Evolutionary conservation across 1,140 invertebrate species (phyloP), one percentile per base, ranked within the genome.

Genomic region (Steinernema khuongi): DNA sequence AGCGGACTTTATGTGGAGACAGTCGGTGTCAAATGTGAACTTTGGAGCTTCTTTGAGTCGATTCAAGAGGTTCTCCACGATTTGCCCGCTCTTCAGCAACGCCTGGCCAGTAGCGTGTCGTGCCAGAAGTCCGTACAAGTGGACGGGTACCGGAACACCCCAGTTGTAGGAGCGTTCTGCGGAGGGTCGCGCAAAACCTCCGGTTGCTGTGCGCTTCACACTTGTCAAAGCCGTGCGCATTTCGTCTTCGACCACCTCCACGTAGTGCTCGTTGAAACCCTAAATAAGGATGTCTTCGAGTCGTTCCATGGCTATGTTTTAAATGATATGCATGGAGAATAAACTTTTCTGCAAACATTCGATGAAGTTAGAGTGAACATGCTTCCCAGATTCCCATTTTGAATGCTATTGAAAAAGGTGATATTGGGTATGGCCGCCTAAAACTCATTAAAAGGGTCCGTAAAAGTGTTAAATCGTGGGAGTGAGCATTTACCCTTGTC

Each of bases 161-260:
- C 36, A 69, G 36, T 33, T 14, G 22, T 31, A 72, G 18, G 2
- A 50, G 41, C 32, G 44, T 75, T 75, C 74, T 36, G 67, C n/a
- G 29, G 70, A 72, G 14, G 30, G 28, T 69, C 76, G 71, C 4
- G 74, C 71, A 43, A 75, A 77, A 14, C 70, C 43, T 70, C 76
- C 76, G 29, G 71, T 50, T 22, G 70, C 68, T 28, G 69, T 68
- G 31, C 76, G 43, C 41, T 70, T 76, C 17, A 77, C 43, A 26
- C 44, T 30, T 4, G 75, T 41, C 36, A 77, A 43, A 19, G 44
- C 60, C n/a, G 36, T 60, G 29, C 75, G 36, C 74, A 77, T 76
- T 17, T 72, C 76, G 26, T 77, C 76, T 31, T 77, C 76, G 2
- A 77, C 50, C 1, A 68, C 70, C 31, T 76, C 31, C n/a, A 76